These are phyloP conservation scores for Pseudotriccus pelzelni DNA, from an alignment of 2,797 vertebrate genomes.

Conservation along the genomic window DNA sequence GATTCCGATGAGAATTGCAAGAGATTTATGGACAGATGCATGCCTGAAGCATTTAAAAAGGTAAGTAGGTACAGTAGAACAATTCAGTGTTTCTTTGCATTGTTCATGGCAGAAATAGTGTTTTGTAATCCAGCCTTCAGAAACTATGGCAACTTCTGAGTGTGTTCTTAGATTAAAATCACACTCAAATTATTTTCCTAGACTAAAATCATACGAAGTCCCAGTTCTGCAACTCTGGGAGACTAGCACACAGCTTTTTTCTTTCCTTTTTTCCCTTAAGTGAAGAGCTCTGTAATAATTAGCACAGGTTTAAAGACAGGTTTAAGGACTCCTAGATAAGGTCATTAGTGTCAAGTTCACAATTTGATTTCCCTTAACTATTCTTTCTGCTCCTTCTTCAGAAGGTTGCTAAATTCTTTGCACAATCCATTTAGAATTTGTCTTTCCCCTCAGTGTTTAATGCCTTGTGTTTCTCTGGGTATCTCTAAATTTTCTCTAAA, in stretches of 20 bases:
- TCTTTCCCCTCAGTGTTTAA: neutral
- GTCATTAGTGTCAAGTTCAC: neutral
- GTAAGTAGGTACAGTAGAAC: slow-evolving; percentile 67
- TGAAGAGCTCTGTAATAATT: neutral
- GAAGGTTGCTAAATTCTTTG: neutral
- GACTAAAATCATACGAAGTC: neutral
- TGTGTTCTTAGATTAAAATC: neutral
- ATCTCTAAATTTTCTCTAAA: neutral
- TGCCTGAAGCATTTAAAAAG: slow-evolving; percentile 99
- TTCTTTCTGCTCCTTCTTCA: neutral
- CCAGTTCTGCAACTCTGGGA: neutral
- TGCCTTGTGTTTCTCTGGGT: neutral
- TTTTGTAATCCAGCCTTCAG: neutral
- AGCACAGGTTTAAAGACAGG: neutral
- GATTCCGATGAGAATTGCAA: slow-evolving; percentile 99
- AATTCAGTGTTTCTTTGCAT: neutral
- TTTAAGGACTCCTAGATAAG: neutral
- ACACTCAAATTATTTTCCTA: neutral
- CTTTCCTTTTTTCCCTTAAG: neutral
- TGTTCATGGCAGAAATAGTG: neutral
- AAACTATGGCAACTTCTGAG: neutral
- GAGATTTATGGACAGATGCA: slow-evolving; percentile 96
- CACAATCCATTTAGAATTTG: neutral
- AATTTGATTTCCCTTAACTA: neutral
- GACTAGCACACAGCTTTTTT: fast-evolving